Base-by-base conservation (phyloP, 2,113 vertebrate species). In the Corapipo altera region DNA sequence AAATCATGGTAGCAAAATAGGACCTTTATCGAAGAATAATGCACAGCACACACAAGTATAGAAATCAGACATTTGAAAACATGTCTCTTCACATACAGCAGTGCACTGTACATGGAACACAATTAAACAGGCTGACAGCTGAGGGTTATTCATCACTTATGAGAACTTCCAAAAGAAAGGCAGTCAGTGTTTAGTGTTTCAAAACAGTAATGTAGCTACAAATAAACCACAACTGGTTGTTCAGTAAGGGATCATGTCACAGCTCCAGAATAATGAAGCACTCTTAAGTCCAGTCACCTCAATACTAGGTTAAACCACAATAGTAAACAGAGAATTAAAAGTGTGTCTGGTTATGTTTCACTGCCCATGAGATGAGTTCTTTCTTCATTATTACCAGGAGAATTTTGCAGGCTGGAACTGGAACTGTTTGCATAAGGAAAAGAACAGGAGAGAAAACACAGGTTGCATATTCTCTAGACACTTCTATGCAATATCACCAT, bases 301-400 rank as follows among this genome's bases (percentile, higher is more conserved):
- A 88, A 49, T 18, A 24, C 15, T 57, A 59, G 44, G 78, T 82
- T 92, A 87, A 85, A 88, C 48, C 28, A 79, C 57, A 75, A 35
- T 0, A 85, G 58, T 39, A 85, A 77, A 71, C 10, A 58, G 35
- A 89, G 83, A 70, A 91, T 7, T 59, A 11, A 43, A 85, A 62
- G 44, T 32, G 64, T 18, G 5, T 48, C 69, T 62, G 55, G 61
- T 62, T 97, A 97, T 3, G 54, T 92, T 88, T 96, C 96, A 85
- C 81, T 74, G 48, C 85, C n/a, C 62, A 98, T 62, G 41, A 98
- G 97, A 58, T 4, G 71, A 91, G 95, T 70, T 91, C 30, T 94
- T 84, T 98, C 98, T 94, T 98, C 96, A 7, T 94, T 89, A 80
- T 86, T 96, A 61, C 33, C 49, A n/a, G 67, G 27, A 75, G 32